Percentiles rank a stretch among this genome's conserved stretches.
Evolutionary conservation across 1,140 invertebrate genomes (phyloP).

Genomic region (Apis cerana): DNA sequence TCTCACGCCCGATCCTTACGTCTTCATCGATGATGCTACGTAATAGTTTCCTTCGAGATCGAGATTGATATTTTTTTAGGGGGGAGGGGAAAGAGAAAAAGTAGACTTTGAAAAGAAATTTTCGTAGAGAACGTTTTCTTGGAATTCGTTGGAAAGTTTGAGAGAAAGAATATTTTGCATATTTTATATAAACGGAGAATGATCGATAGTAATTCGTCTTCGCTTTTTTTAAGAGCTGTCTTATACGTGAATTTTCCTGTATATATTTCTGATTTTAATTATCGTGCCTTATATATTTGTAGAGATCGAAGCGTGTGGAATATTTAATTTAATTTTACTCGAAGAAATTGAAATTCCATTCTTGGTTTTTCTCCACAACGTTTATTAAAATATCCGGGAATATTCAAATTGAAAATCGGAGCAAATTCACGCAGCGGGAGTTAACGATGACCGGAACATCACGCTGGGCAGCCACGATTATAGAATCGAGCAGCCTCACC

Average conservation of each 20-base stretch:
- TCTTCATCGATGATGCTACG: constrained; percentile 34
- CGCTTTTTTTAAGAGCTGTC: too few species aligned
- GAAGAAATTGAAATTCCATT: background rate
- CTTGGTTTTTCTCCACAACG: background rate
- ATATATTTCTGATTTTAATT: too few species aligned
- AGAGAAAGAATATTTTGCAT: too few species aligned
- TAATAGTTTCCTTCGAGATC: background rate
- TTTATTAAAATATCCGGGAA: background rate
- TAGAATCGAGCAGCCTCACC: constrained; percentile 15
- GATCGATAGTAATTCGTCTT: too few species aligned
- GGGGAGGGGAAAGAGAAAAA: background rate
- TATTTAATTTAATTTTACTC: too few species aligned
- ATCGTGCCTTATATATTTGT: too few species aligned
- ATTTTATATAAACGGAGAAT: too few species aligned
- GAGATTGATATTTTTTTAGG: background rate
- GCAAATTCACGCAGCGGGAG: constrained; percentile 3
- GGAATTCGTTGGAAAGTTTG: too few species aligned
- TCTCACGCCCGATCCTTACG: constrained; percentile 46
- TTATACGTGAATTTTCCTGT: too few species aligned
- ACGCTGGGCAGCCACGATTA: constrained; percentile 30
- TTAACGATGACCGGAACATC: constrained; percentile 28
- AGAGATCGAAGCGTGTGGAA: too few species aligned
- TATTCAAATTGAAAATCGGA: background rate
- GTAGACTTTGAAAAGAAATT: too few species aligned
- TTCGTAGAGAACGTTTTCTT: too few species aligned